Percentiles rank a stretch among this genome's conserved stretches.
Evolutionary conservation across 2,797 vertebrate species (phyloP).

Genomic region (Myoxocephalus aenaeus): DNA sequence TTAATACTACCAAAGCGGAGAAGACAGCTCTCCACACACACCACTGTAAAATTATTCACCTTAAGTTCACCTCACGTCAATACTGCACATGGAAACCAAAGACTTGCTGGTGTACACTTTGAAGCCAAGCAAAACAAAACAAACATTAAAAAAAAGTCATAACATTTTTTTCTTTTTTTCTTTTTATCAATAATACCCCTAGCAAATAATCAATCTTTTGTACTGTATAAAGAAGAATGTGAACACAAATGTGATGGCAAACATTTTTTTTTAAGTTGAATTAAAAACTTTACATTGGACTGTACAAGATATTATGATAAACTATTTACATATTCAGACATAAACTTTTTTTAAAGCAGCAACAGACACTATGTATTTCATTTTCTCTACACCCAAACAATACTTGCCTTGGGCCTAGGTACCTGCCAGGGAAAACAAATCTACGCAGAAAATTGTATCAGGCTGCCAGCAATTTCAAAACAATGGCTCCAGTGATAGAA

Average conservation of each 20-base stretch:
- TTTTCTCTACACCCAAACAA: slow-evolving; percentile 94
- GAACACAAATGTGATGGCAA: slow-evolving; percentile 96
- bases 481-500: slow-evolving; percentile 82
- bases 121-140: slow-evolving; percentile 91
- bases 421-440: slow-evolving; percentile 91
- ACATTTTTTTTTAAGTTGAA: slow-evolving; percentile 93
- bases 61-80: slow-evolving; percentile 98
- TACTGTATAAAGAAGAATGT: slow-evolving; percentile 95
- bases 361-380: slow-evolving; percentile 97
- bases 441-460: slow-evolving; percentile 90
- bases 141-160: slow-evolving; percentile 76
- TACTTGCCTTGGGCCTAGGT: slow-evolving; percentile 93
- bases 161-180: slow-evolving; percentile 81
- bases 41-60: slow-evolving; percentile 93
- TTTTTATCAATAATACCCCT: slow-evolving; percentile 90
- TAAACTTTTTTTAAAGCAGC: slow-evolving; percentile 98
- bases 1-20: slow-evolving; percentile 92
- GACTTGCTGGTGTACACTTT: slow-evolving; percentile 95
- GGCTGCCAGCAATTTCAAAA: slow-evolving; percentile 88
- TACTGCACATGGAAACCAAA: slow-evolving; percentile 99
- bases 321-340: slow-evolving; percentile 99
- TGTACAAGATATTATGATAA: slow-evolving; percentile 99
- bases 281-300: slow-evolving; percentile 99
- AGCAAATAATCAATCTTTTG: slow-evolving; percentile 91
- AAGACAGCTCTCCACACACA: slow-evolving; percentile 92